Conservation (phyloP, 2,888 invertebrate species). For the Cheilosia vulpina region DNA sequence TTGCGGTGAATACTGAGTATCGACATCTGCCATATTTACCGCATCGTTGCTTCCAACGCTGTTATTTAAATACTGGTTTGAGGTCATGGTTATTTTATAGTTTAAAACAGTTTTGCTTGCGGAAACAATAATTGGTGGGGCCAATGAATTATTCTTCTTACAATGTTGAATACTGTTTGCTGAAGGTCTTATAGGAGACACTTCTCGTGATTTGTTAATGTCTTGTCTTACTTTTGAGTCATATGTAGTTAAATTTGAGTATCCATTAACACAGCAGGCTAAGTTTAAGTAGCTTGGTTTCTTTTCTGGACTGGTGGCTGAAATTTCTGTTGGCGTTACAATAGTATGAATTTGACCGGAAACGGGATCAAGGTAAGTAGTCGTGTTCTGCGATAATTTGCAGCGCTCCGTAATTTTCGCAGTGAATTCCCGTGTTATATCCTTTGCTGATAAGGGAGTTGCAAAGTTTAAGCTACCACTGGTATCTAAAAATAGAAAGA, state of each 20-base stretch:
- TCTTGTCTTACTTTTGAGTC: conserved; percentile 91
- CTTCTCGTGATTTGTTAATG: conserved; percentile 89
- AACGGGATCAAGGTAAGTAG: conserved; percentile 78
- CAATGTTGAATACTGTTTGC: conserved; percentile 83
- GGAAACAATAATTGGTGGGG: conserved; percentile 83
- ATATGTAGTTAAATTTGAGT: conserved; percentile 93
- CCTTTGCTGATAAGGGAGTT: conserved; percentile 86
- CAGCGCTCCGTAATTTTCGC: conserved; percentile 86
- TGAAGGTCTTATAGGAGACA: conserved; percentile 88
- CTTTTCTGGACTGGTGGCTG: conserved; percentile 84
- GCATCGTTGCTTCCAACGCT: conserved; percentile 59
- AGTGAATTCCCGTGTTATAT: conserved; percentile 86
- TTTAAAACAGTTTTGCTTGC: conserved; percentile 27
- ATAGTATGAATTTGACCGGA: conserved; percentile 82
- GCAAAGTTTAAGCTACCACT: conserved; percentile 87
- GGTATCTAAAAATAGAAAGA: conserved; percentile 82
- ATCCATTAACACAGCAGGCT: conserved; percentile 95
- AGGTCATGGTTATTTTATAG: conserved; percentile 48
- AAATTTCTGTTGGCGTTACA: conserved; percentile 77
- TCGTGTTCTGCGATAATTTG: conserved; percentile 79
- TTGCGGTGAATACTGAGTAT: conserved; percentile 82
- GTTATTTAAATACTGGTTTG: conserved; percentile 76
- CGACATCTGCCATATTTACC: conserved; percentile 56
- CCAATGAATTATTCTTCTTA: conserved; percentile 85
- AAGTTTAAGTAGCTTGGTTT: conserved; percentile 95